Evolutionary conservation across 2,797 vertebrate species (phyloP).

Genomic region (Tragelaphus oryx): DNA sequence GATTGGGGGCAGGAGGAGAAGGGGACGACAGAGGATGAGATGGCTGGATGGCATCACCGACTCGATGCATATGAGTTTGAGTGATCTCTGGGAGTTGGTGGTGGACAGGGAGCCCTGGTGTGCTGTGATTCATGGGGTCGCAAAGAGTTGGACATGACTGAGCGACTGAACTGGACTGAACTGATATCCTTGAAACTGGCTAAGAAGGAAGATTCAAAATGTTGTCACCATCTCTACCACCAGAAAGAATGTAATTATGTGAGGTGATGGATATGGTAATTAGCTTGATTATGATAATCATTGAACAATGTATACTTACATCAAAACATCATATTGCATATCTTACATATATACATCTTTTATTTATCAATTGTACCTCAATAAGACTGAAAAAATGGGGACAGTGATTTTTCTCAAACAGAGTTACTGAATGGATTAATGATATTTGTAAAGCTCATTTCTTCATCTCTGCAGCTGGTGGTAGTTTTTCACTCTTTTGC

Average conservation of each 20-base stretch:
- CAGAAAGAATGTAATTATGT: neutral
- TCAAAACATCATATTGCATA: neutral
- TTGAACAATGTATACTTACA: neutral
- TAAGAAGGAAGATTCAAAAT: neutral
- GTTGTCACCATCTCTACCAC: neutral
- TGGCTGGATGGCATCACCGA: too few species aligned
- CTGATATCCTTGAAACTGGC: neutral
- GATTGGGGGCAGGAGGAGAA: too few species aligned
- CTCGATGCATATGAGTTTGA: accelerated
- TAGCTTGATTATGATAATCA: neutral
- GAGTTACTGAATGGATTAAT: neutral
- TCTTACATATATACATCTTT: neutral
- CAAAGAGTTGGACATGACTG: too few species aligned
- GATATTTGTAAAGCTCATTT: neutral
- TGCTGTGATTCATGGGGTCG: too few species aligned
- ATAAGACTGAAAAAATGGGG: neutral
- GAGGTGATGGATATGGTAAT: neutral
- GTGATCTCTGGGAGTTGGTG: too few species aligned
- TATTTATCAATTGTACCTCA: neutral
- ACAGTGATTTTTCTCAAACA: neutral
- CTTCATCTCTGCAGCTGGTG: neutral
- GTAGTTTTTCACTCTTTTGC: neutral
- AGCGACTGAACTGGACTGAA: too few species aligned
- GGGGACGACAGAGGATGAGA: too few species aligned
- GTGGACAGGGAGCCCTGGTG: too few species aligned